Evolutionary conservation across 1,140 invertebrate species (phyloP).

Genomic region (Lerema accius): DNA sequence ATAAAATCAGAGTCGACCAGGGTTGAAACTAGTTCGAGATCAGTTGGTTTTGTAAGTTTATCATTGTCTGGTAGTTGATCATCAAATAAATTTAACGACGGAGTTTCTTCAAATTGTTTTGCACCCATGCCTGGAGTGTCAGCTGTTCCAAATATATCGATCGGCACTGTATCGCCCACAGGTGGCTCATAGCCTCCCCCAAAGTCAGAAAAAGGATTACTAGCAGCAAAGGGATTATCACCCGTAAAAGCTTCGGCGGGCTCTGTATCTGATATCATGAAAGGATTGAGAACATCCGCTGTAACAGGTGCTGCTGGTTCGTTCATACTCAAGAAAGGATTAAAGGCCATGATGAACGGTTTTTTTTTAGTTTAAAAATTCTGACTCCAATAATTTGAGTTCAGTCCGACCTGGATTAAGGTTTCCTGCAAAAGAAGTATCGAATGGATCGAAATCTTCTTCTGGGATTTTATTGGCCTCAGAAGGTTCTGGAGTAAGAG

Average conservation of each 20-base stretch:
- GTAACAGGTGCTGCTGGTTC: constrained; percentile 80
- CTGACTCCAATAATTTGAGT: constrained; percentile 89
- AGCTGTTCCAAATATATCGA: constrained; percentile 72
- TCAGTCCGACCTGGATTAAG: constrained; percentile 90
- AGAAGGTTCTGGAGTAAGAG: constrained; percentile 85
- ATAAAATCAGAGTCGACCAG: constrained; percentile 49
- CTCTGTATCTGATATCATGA: constrained; percentile 85
- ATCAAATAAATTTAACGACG: constrained; percentile 53
- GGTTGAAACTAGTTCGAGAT: constrained; percentile 62
- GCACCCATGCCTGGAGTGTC: constrained; percentile 62
- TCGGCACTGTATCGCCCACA: constrained; percentile 73
- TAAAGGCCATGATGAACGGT: constrained; percentile 84
- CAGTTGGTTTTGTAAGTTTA: constrained; percentile 62
- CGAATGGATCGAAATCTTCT: constrained; percentile 88
- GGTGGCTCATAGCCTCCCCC: constrained; percentile 79
- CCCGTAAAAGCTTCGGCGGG: constrained; percentile 51
- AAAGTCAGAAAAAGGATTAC: constrained; percentile 86
- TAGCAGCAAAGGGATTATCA: constrained; percentile 85
- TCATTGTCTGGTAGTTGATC: constrained; percentile 46
- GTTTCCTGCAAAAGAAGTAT: constrained; percentile 90
- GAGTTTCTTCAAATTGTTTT: constrained; percentile 55
- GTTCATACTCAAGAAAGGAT: constrained; percentile 90
- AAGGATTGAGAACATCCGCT: constrained; percentile 87
- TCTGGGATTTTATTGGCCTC: constrained; percentile 63
- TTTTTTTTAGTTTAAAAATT: constrained; percentile 83